A percentile compares a stretch with the other conserved stretches of the same genome.
Evolutionary conservation across 2,888 invertebrate species (phyloP).

Genomic region (Drosophila anceps): DNA sequence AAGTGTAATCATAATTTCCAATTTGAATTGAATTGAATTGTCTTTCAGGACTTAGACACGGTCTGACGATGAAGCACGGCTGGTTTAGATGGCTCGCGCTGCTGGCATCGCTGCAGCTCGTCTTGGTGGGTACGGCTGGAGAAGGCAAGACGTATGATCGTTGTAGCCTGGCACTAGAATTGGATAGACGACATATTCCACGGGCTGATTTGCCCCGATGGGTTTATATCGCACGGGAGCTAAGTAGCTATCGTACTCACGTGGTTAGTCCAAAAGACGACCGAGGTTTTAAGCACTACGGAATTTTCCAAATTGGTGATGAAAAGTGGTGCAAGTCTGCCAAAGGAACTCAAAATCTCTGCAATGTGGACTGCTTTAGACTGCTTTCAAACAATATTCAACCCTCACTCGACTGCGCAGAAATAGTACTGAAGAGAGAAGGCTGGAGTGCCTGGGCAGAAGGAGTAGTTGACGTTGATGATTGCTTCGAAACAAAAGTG

Average conservation of each 20-base stretch:
- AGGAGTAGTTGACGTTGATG: not conserved
- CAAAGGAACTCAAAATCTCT: accelerated
- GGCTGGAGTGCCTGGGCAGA: not conserved
- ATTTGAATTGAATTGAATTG: no score
- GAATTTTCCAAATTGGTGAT: constrained; percentile 29
- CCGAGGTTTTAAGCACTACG: not conserved
- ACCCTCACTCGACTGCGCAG: constrained; percentile 6
- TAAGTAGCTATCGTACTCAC: not conserved
- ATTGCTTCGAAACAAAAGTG: constrained; percentile 9
- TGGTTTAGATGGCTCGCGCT: not conserved
- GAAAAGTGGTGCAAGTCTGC: constrained; percentile 3
- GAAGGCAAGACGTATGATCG: not conserved
- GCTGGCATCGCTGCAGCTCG: not conserved
- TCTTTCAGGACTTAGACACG: not conserved
- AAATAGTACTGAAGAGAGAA: accelerated
- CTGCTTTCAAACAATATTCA: not conserved
- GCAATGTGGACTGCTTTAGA: not conserved
- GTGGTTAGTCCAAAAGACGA: accelerated
- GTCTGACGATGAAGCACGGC: not conserved
- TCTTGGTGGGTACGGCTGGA: not conserved
- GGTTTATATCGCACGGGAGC: constrained; percentile 4
- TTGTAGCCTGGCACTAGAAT: constrained; percentile 29
- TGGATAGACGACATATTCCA: constrained; percentile 13
- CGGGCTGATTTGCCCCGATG: constrained; percentile 2
- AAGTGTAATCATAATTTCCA: no score